Base-by-base conservation (phyloP, 1,140 invertebrate genomes). In the Spodoptera frugiperda region DNA sequence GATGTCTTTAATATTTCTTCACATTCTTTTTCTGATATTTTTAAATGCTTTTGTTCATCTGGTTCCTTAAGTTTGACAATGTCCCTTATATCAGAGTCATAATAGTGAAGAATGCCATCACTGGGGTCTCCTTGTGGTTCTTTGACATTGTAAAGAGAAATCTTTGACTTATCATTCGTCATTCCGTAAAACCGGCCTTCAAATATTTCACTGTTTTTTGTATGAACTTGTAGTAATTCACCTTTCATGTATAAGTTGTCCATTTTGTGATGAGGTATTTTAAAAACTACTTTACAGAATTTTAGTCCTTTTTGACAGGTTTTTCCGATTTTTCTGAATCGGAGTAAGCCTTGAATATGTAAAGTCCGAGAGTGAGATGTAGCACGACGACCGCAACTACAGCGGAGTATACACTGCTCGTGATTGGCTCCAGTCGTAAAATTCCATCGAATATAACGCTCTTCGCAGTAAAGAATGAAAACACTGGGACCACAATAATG, bases 321-420 rank as follows among this genome's bases (percentile, higher is more conserved):
- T 94, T 94, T 25, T 90, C 85, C 44, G 78, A 2, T 86, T 86
- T 92, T 17, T 94, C 94, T 8, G 89, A 57, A 80, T 94, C 96
- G 80, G 95, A 96, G 85, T 97, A 97, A 1, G 97, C 97, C 82
- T 94, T 95, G 81, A 96, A 97, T 87, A 97, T 97, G 85, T 97
- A 97, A 25, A 97, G 89, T n/a, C 96, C 97, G 48, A 97, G 82
- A 9, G 96, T 96, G 53, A 97, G 79, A 86, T 98, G 97, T 49
- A 98, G 89, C 12, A 96, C 95, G 2, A 97, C 80, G 9, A 98
- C 95, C 3, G 97, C 96, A 70, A 96, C 94, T 19, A 96, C 95
- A 53, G 97, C 97, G 14, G 97, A 95, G 85, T 96, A 97, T 54
- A 97, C 96, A 90, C 97, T 97, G 77, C 96, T 96, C 14, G 95